Conservation (phyloP, 2,797 vertebrate genomes). For the Rhodeus uyekii region DNA sequence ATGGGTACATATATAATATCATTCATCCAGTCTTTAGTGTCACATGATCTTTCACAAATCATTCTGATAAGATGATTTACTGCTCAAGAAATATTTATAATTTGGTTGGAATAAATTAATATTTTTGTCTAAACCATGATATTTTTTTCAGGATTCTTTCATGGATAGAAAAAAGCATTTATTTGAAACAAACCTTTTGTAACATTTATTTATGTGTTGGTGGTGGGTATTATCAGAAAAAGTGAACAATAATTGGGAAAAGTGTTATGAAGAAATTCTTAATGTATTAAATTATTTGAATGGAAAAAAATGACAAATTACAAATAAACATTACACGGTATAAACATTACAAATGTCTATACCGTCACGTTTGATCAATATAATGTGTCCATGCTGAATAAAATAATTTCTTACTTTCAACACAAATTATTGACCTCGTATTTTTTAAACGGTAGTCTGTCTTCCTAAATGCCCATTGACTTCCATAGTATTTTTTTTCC, state of each 20-base stretch:
- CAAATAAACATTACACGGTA: too few relatives aligned
- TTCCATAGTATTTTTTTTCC: too few relatives aligned
- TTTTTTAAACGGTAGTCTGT: background rate
- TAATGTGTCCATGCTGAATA: background rate
- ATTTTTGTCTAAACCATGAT: background rate
- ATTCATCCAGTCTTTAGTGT: background rate
- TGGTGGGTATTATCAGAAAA: too few relatives aligned
- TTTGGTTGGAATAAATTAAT: background rate
- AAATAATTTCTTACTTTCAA: background rate
- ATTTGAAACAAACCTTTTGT: background rate
- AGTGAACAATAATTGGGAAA: too few relatives aligned
- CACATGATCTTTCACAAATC: background rate
- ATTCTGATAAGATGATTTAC: background rate
- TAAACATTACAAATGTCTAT: background rate
- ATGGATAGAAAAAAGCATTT: background rate
- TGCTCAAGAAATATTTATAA: background rate
- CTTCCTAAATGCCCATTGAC: background rate
- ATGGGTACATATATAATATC: too few relatives aligned
- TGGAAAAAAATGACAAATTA: too few relatives aligned
- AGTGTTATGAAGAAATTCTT: too few relatives aligned
- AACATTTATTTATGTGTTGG: background rate
- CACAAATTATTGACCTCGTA: background rate
- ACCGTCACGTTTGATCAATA: background rate
- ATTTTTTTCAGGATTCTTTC: background rate
- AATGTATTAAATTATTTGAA: too few relatives aligned